A percentile compares a stretch with the other conserved stretches of the same genome.
These are phyloP conservation scores for Tapirus indicus DNA, from an alignment of 2,797 vertebrate species.

Conservation along the genomic window DNA sequence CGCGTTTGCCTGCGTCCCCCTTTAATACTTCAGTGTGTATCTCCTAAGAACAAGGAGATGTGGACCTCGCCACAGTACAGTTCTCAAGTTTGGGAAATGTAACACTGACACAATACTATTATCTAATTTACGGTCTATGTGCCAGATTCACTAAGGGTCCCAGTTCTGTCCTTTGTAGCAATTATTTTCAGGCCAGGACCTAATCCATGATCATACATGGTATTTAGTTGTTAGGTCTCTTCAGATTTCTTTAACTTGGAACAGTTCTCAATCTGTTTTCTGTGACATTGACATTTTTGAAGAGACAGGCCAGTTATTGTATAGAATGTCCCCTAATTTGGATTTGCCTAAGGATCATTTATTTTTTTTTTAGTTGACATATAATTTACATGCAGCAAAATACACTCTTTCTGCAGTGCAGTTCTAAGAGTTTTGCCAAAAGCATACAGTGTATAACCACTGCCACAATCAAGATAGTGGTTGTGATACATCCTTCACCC, in stretches of 20 bases:
- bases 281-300: background rate
- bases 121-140: background rate
- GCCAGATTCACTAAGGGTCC: background rate
- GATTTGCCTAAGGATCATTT: conserved; percentile 1
- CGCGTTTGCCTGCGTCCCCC: background rate
- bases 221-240: background rate
- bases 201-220: background rate
- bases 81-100: background rate
- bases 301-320: conserved; percentile 14
- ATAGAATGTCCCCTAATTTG: conserved; percentile 12
- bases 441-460: background rate
- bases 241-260: background rate
- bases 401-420: background rate
- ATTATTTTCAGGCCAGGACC: background rate
- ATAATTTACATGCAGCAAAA: conserved; percentile 40
- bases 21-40: background rate
- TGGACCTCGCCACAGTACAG: background rate
- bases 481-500: background rate
- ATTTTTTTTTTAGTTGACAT: background rate
- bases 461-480: background rate
- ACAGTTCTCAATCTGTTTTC: background rate
- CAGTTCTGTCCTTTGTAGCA: background rate
- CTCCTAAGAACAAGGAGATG: background rate
- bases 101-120: no score
- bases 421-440: background rate